Conservation (phyloP, 2,888 invertebrate species). For the Atrina japonica region DNA sequence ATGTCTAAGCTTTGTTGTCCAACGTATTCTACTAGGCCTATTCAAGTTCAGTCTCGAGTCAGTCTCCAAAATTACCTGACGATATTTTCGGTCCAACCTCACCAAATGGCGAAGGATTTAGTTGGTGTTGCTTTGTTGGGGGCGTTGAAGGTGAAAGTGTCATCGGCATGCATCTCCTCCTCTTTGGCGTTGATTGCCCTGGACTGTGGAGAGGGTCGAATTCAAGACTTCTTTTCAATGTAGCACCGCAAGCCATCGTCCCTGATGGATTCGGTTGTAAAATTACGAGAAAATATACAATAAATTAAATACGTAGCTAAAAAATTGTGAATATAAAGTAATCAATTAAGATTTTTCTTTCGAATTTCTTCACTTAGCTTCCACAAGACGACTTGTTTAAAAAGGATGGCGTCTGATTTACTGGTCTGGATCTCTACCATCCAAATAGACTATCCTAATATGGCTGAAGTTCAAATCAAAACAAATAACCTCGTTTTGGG, state of each 20-base stretch:
- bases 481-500: conserved; percentile 53
- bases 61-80: conserved; percentile 88
- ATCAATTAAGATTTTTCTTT: no score
- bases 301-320: no score
- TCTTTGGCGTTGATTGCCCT: conserved; percentile 88
- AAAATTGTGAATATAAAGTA: no score
- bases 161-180: conserved; percentile 95
- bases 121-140: conserved; percentile 82
- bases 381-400: conserved; percentile 14
- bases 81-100: conserved; percentile 93
- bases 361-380: no score
- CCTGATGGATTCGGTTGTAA: conserved; percentile 12
- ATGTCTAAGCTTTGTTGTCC: no score
- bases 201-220: conserved; percentile 94
- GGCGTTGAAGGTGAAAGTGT: conserved; percentile 85
- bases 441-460: conserved; percentile 24
- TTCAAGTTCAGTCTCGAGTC: no score
- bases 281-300: no score
- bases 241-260: conserved; percentile 95
- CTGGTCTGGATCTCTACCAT: conserved; percentile 11
- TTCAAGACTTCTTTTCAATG: conserved; percentile 95
- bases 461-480: conserved; percentile 45
- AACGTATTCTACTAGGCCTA: no score
- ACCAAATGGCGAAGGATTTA: conserved; percentile 89
- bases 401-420: conserved; percentile 38